A percentile compares a stretch with the other conserved stretches of the same genome.
phyloP scores from a whole-genome alignment of 2,888 invertebrate species.

The Kryphioiulus occultus region DNA sequence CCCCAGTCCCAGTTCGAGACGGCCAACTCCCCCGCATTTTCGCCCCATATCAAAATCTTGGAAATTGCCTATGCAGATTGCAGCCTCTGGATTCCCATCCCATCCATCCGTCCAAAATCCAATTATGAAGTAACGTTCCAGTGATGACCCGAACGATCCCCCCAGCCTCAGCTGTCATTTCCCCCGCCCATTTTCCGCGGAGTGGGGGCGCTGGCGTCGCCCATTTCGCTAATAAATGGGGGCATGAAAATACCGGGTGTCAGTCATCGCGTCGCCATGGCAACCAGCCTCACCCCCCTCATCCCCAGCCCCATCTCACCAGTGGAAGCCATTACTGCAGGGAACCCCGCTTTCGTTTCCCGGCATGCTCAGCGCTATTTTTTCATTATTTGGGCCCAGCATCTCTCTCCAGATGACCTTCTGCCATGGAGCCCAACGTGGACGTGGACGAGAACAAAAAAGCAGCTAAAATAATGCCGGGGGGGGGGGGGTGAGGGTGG shows the following conservation, averaged over 20 bases:
- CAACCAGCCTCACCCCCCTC: not conserved
- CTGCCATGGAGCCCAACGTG: not conserved
- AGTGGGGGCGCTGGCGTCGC: not conserved
- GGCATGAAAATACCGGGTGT: not conserved
- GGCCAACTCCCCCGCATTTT: not conserved
- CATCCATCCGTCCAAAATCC: slow-evolving; percentile 43
- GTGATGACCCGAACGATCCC: slow-evolving; percentile 43
- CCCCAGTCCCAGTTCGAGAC: not conserved
- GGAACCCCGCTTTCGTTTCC: not conserved
- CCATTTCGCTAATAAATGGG: slow-evolving; percentile 27
- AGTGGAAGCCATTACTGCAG: slow-evolving; percentile 22
- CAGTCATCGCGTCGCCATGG: slow-evolving; percentile 41
- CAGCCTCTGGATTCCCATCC: slow-evolving; percentile 34
- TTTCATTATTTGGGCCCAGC: not conserved
- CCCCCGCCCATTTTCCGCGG: not conserved
- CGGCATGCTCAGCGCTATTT: not conserved
- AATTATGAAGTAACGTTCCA: slow-evolving; percentile 46
- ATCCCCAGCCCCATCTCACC: not conserved
- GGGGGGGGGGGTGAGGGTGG: not conserved
- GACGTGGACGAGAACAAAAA: not conserved
- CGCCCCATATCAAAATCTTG: slow-evolving; percentile 9
- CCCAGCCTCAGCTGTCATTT: slow-evolving; percentile 27
- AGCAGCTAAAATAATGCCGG: not conserved
- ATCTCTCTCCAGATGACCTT: slow-evolving; percentile 19
- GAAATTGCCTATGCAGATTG: slow-evolving; percentile 40